Evolutionary conservation across 2,888 invertebrate genomes (phyloP).

Genomic region (Chaetogeoica ovagalla): DNA sequence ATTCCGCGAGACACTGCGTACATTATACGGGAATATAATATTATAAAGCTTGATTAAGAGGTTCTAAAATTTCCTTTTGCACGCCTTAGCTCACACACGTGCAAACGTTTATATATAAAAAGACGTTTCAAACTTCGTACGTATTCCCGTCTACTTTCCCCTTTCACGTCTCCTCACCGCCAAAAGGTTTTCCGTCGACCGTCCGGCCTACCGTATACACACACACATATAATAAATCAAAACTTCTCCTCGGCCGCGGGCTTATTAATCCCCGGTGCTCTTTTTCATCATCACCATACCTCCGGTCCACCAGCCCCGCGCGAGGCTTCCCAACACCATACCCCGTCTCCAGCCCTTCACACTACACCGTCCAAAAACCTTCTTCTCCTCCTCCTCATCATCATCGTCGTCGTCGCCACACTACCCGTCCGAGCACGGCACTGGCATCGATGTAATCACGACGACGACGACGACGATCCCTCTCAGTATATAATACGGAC

Average conservation of each 20-base stretch:
- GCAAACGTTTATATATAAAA: neutral
- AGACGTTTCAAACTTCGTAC: conserved; percentile 14
- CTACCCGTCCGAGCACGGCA: neutral
- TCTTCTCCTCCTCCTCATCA: no score
- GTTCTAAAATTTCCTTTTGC: no score
- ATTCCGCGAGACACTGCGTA: no score
- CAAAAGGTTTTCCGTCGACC: neutral
- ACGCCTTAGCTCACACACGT: neutral
- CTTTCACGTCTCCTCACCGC: neutral
- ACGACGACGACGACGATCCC: conserved; percentile 18
- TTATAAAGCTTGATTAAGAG: no score
- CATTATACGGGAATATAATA: no score
- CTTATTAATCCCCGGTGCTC: conserved; percentile 52
- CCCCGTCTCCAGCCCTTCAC: no score
- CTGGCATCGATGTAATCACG: conserved; percentile 42
- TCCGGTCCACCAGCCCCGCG: neutral
- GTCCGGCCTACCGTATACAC: neutral
- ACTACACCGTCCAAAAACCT: no score
- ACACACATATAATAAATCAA: conserved; percentile 43
- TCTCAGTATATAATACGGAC: neutral
- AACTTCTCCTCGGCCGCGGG: conserved; percentile 40
- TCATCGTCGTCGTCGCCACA: no score
- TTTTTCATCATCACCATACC: conserved; percentile 50
- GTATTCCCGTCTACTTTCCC: neutral
- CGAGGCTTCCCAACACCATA: neutral